Conservation (phyloP, 2,797 vertebrate species). For the Chromobotia macracanthus region DNA sequence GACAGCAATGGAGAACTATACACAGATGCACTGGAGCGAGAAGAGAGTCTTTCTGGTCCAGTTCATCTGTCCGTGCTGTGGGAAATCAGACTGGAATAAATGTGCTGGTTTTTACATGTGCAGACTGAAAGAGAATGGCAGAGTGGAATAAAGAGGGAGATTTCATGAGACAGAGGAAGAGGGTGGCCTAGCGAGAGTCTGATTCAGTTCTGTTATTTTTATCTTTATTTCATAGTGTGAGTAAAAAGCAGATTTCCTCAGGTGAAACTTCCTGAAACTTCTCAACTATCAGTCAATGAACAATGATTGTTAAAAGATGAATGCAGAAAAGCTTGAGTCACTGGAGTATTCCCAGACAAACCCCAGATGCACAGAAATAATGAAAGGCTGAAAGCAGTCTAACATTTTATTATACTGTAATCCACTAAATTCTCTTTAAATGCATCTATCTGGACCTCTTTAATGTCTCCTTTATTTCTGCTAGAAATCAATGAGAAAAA, state of each 20-base stretch:
- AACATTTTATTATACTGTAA: not conserved
- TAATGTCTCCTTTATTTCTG: not conserved
- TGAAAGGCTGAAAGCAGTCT: not conserved
- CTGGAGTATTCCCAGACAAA: not conserved
- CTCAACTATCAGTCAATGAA: too few species aligned
- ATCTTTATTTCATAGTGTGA: not conserved
- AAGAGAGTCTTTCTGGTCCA: slow-evolving; percentile 30
- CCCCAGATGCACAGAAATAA: not conserved
- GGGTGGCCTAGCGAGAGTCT: not conserved
- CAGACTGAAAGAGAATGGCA: slow-evolving; percentile 17
- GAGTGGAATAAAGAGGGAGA: not conserved
- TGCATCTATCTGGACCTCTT: too few species aligned
- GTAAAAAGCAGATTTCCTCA: slow-evolving; percentile 4
- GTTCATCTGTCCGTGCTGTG: slow-evolving; percentile 12
- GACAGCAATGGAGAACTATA: slow-evolving; percentile 4
- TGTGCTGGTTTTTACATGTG: slow-evolving; percentile 15
- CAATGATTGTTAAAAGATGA: not conserved
- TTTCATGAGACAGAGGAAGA: not conserved
- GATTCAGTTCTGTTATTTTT: slow-evolving; percentile 16
- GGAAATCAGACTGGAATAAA: too few species aligned
- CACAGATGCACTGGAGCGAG: slow-evolving; percentile 57
- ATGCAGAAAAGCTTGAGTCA: not conserved
- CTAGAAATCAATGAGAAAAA: not conserved
- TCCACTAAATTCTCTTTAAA: too few species aligned
- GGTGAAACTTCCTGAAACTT: not conserved